A percentile compares a stretch with the other conserved stretches of the same genome.
phyloP scores from a whole-genome alignment of 2,797 vertebrate species.

The Austrolebias charrua region DNA sequence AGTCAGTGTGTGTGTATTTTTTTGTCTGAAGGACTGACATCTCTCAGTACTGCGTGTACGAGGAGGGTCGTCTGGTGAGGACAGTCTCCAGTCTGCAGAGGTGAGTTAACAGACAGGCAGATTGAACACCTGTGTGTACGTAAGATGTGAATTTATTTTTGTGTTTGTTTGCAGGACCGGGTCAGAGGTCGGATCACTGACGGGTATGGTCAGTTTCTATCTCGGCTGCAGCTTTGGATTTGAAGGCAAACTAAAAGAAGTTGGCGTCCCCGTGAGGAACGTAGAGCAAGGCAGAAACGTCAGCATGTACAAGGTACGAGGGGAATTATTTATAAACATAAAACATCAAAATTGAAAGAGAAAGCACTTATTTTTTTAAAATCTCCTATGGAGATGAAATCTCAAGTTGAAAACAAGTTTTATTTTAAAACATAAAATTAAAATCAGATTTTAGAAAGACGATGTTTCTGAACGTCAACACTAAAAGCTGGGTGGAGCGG shows the following conservation, averaged over 20 bases:
- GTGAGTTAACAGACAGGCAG: constrained; percentile 15
- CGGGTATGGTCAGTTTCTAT: constrained; percentile 87
- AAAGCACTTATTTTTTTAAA: too few relatives aligned
- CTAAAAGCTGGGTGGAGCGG: too few relatives aligned
- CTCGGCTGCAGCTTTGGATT: constrained; percentile 86
- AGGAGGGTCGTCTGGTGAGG: constrained; percentile 74
- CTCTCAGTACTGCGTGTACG: constrained; percentile 80
- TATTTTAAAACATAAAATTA: too few relatives aligned
- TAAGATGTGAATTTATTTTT: not conserved
- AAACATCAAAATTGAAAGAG: too few relatives aligned
- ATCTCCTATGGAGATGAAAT: too few relatives aligned
- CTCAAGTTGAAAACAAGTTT: too few relatives aligned
- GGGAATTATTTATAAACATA: too few relatives aligned
- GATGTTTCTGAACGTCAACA: too few relatives aligned
- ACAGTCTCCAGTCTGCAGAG: constrained; percentile 72
- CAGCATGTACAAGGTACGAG: constrained; percentile 84
- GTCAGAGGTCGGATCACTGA: constrained; percentile 49
- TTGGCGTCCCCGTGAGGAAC: constrained; percentile 79
- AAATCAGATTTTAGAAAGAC: too few relatives aligned
- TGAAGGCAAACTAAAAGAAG: constrained; percentile 75
- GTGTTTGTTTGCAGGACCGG: constrained; percentile 11
- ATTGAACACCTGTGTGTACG: not conserved
- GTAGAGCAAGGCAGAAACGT: constrained; percentile 75
- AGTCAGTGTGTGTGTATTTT: not conserved
- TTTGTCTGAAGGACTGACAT: constrained; percentile 75